Percentiles rank a stretch among this genome's conserved stretches.
These are phyloP conservation scores for Okapia johnstoni DNA, from an alignment of 2,113 vertebrate genomes.

Conservation along the genomic window DNA sequence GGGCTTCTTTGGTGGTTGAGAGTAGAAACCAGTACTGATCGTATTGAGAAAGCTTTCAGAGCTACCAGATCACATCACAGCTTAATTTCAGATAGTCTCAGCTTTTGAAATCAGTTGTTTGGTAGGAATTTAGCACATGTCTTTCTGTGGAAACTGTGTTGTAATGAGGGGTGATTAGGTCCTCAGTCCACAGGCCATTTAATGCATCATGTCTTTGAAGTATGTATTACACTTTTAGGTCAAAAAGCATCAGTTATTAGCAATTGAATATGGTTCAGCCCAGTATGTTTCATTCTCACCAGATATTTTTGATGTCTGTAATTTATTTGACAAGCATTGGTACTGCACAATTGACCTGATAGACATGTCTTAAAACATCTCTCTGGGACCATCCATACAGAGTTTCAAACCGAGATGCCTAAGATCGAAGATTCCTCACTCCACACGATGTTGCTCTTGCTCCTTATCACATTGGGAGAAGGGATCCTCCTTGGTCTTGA, in stretches of 20 bases:
- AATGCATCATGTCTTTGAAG: background rate
- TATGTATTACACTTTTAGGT: background rate
- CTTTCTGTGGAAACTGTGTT: background rate
- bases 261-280: background rate
- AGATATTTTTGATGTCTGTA: background rate
- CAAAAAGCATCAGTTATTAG: background rate
- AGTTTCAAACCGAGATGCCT: background rate
- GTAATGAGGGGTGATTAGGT: background rate
- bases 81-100: background rate
- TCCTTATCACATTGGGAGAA: background rate
- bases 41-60: background rate
- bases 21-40: background rate
- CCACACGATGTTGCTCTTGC: background rate
- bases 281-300: background rate
- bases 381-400: background rate
- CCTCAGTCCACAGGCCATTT: background rate
- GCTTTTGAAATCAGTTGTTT: background rate
- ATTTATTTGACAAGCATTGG: background rate
- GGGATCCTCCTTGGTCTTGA: background rate
- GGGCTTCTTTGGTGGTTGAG: background rate
- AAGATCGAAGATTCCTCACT: background rate
- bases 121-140: background rate
- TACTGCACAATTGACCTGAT: background rate
- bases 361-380: background rate
- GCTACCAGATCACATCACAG: background rate